Conservation (phyloP, 2,888 invertebrate genomes). For the Drepanosiphum platanoidis region DNA sequence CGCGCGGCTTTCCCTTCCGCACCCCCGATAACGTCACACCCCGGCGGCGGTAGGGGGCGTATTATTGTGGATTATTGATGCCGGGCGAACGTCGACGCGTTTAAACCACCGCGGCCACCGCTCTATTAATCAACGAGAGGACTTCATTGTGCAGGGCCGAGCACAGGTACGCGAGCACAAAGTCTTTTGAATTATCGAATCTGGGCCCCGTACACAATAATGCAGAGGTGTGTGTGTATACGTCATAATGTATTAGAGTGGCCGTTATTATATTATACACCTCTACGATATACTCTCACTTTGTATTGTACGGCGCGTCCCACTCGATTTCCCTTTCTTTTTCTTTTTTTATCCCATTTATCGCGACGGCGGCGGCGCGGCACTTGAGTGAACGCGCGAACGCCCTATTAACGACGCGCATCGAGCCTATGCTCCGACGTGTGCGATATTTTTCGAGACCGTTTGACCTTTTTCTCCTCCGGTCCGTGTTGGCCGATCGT, state of each 20-base stretch:
- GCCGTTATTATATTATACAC: no score
- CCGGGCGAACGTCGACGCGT: conserved; percentile 1
- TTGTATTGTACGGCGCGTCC: no score
- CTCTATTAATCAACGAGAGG: conserved; percentile 19
- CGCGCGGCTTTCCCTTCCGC: no score
- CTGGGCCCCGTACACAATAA: no score
- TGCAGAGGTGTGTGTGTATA: no score
- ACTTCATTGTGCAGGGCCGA: background rate
- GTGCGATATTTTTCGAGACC: background rate
- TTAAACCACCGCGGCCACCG: no score
- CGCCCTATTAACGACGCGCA: no score
- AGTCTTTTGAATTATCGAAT: background rate
- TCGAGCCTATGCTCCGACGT: background rate
- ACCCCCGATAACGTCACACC: no score
- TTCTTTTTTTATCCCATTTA: background rate
- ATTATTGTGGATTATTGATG: conserved; percentile 11
- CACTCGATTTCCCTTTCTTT: background rate
- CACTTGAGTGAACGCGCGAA: no score
- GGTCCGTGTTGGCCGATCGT: background rate
- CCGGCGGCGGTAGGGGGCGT: background rate
- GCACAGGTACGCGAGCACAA: background rate
- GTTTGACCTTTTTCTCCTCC: background rate
- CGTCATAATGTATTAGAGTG: no score
- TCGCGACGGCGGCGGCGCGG: background rate
- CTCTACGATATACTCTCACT: no score